Percentiles rank a stretch among this genome's conserved stretches.
These are phyloP conservation scores for Dendrocopos noguchii DNA, from an alignment of 2,113 vertebrate species.

Conservation along the genomic window DNA sequence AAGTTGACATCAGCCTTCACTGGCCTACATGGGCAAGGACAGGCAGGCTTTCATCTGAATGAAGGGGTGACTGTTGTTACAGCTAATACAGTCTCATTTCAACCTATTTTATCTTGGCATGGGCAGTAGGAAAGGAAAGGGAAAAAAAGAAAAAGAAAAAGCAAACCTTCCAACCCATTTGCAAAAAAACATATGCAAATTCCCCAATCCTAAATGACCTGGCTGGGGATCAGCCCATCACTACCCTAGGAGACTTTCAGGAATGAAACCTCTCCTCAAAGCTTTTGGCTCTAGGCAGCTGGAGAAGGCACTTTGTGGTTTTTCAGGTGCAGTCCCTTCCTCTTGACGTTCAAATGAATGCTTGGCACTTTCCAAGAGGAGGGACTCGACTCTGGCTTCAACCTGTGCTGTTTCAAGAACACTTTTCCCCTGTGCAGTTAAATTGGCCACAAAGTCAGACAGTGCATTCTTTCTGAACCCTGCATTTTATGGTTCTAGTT, in stretches of 20 bases:
- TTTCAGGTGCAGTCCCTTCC: conserved; percentile 46
- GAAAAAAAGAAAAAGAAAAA: background rate
- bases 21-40: accelerated
- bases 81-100: conserved; percentile 25
- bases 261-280: conserved; percentile 39
- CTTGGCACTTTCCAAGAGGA: conserved; percentile 18
- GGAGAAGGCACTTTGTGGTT: conserved; percentile 21
- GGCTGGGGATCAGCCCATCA: background rate
- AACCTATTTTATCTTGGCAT: conserved; percentile 38
- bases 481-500: conserved; percentile 16
- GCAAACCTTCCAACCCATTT: background rate
- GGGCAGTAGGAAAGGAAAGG: background rate
- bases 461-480: conserved; percentile 39
- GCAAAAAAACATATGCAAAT: background rate
- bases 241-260: conserved; percentile 12
- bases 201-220: conserved; percentile 6
- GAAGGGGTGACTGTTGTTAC: background rate
- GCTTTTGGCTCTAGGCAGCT: background rate
- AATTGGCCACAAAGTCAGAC: conserved; percentile 17
- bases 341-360: background rate
- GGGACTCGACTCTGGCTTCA: conserved; percentile 20
- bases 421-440: background rate
- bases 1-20: background rate
- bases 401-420: conserved; percentile 35
- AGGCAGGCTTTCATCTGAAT: background rate